Evolutionary conservation across 2,113 vertebrate species (phyloP).

Genomic region (Tetrao urogallus): DNA sequence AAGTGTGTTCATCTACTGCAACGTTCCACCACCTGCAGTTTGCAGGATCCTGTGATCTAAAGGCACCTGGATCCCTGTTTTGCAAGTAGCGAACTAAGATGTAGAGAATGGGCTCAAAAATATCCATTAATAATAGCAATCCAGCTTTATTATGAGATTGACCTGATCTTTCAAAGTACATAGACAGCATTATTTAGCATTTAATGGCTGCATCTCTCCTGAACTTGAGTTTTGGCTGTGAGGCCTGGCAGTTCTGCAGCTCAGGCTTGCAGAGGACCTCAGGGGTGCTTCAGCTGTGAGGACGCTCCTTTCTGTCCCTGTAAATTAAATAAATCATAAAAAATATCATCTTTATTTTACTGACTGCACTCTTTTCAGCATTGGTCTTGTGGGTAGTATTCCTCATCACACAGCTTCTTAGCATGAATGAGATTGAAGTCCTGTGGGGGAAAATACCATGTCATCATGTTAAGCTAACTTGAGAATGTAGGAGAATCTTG

Average conservation of each 20-base stretch:
- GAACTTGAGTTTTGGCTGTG: background rate
- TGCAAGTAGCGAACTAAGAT: background rate
- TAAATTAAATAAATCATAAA: no score
- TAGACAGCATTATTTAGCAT: background rate
- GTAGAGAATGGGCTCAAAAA: background rate
- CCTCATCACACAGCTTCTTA: background rate
- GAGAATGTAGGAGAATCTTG: background rate
- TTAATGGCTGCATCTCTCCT: background rate
- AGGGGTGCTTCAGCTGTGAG: background rate
- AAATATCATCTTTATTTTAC: background rate
- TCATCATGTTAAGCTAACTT: background rate
- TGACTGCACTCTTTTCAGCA: background rate
- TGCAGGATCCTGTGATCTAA: background rate
- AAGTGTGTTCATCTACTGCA: background rate
- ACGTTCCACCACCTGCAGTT: background rate
- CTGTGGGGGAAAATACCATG: background rate
- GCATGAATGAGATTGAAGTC: background rate
- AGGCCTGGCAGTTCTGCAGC: background rate
- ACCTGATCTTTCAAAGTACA: background rate
- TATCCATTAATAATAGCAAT: background rate
- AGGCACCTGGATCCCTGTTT: background rate
- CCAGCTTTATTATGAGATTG: background rate
- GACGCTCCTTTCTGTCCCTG: background rate
- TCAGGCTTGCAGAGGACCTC: background rate
- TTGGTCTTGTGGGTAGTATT: background rate